phyloP scores from a whole-genome alignment of 2,888 invertebrate genomes.

The Drosophila percnosoma region DNA sequence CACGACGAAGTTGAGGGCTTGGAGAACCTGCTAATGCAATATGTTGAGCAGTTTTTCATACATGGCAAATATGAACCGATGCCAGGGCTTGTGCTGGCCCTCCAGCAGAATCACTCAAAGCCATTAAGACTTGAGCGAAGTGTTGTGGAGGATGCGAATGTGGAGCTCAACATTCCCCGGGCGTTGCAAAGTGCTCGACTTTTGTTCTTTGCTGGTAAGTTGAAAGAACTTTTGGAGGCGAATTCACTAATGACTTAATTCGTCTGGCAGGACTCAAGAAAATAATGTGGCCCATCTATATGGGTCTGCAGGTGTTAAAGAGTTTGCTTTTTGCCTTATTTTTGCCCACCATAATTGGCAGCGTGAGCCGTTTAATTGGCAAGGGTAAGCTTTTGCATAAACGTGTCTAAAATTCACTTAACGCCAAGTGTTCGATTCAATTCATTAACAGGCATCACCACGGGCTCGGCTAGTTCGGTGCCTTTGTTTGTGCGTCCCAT shows the following conservation, averaged over 20 bases:
- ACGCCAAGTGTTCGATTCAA: neutral
- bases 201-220: constrained; percentile 88
- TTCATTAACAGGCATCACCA: constrained; percentile 78
- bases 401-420: neutral
- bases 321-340: constrained; percentile 93
- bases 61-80: constrained; percentile 77
- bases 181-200: constrained; percentile 87
- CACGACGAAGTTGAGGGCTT: constrained; percentile 70
- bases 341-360: constrained; percentile 92
- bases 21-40: constrained; percentile 78
- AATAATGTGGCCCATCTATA: constrained; percentile 91
- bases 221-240: neutral
- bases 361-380: constrained; percentile 92
- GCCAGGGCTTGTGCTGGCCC: constrained; percentile 74
- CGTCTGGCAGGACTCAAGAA: constrained; percentile 92
- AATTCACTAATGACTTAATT: constrained; percentile 67
- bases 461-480: constrained; percentile 83
- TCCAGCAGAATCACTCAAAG: constrained; percentile 65
- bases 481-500: constrained; percentile 83
- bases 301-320: constrained; percentile 93
- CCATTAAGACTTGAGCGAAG: constrained; percentile 86
- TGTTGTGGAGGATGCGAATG: constrained; percentile 72
- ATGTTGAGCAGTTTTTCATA: constrained; percentile 76
- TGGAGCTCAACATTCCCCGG: constrained; percentile 88
- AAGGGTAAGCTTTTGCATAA: constrained; percentile 87